Conservation (phyloP, 2,888 invertebrate species). For the Pyralis farinalis region DNA sequence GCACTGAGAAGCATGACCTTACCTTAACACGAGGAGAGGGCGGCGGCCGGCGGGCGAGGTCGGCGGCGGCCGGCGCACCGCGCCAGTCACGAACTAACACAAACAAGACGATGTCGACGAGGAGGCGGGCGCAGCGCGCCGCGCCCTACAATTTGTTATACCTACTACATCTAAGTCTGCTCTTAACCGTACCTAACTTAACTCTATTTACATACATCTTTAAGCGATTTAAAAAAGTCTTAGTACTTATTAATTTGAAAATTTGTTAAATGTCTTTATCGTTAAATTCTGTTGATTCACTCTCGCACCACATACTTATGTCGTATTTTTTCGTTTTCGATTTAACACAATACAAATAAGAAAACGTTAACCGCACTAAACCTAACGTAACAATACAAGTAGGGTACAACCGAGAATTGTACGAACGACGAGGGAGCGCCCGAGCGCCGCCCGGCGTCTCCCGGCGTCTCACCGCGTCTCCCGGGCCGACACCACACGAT, state of each 20-base stretch:
- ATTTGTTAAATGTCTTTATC: slow-evolving; percentile 79
- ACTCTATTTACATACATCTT: slow-evolving; percentile 75
- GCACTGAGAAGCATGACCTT: too few species aligned
- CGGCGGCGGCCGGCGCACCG: slow-evolving; percentile 10
- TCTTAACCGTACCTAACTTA: slow-evolving; percentile 68
- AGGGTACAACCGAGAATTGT: slow-evolving; percentile 62
- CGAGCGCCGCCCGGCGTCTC: slow-evolving; percentile 5
- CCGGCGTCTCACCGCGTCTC: not conserved
- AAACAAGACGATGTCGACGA: slow-evolving; percentile 40
- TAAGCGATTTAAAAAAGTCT: slow-evolving; percentile 78
- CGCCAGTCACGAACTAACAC: slow-evolving; percentile 44
- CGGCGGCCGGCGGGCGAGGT: not conserved
- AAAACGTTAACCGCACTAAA: slow-evolving; percentile 64
- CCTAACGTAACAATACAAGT: slow-evolving; percentile 63
- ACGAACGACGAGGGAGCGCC: slow-evolving; percentile 35
- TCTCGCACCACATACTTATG: slow-evolving; percentile 67
- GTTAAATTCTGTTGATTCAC: slow-evolving; percentile 71
- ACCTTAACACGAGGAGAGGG: not conserved
- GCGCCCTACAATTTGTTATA: slow-evolving; percentile 75
- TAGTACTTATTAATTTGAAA: slow-evolving; percentile 79
- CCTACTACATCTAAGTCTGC: slow-evolving; percentile 78
- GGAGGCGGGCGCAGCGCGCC: slow-evolving; percentile 36
- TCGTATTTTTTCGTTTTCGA: slow-evolving; percentile 33
- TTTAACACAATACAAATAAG: slow-evolving; percentile 65
- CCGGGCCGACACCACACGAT: slow-evolving; percentile 4